A percentile compares a stretch with the other conserved stretches of the same genome.
These are phyloP conservation scores for Eristalis intricaria DNA, from an alignment of 2,888 invertebrate genomes.

Conservation along the genomic window DNA sequence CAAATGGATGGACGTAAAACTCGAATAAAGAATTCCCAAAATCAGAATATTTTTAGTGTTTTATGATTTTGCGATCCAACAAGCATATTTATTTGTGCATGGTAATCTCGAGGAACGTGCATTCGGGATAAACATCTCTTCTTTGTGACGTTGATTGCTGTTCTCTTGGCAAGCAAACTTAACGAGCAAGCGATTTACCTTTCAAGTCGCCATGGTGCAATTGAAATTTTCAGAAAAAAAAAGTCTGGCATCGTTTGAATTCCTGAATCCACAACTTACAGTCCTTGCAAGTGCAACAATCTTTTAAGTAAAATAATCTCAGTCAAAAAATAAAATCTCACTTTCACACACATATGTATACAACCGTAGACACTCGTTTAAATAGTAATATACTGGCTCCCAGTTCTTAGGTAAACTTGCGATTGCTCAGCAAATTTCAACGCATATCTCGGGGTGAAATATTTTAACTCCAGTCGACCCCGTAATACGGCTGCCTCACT, in stretches of 20 bases:
- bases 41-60: slow-evolving; percentile 55
- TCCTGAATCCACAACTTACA: slow-evolving; percentile 41
- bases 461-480: slow-evolving; percentile 48
- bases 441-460: slow-evolving; percentile 62
- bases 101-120: slow-evolving; percentile 45
- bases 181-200: slow-evolving; percentile 44
- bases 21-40: slow-evolving; percentile 25
- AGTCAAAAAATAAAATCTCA: too few relatives aligned
- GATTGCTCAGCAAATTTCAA: slow-evolving; percentile 55
- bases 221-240: slow-evolving; percentile 17
- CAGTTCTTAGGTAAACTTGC: slow-evolving; percentile 43
- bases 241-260: slow-evolving; percentile 12
- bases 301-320: slow-evolving; percentile 60
- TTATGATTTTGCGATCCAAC: slow-evolving; percentile 42
- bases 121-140: slow-evolving; percentile 60
- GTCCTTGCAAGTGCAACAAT: slow-evolving; percentile 57
- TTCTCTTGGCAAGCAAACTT: slow-evolving; percentile 29
- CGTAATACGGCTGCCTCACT: slow-evolving; percentile 34
- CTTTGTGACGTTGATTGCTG: slow-evolving; percentile 68
- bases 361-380: neutral
- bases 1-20: slow-evolving; percentile 55
- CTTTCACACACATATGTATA: neutral
- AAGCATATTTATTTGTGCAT: slow-evolving; percentile 56
- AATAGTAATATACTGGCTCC: neutral
- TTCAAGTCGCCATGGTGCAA: slow-evolving; percentile 39